Evolutionary conservation across 2,113 vertebrate genomes (phyloP).

Genomic region (Alligator mississippiensis): DNA sequence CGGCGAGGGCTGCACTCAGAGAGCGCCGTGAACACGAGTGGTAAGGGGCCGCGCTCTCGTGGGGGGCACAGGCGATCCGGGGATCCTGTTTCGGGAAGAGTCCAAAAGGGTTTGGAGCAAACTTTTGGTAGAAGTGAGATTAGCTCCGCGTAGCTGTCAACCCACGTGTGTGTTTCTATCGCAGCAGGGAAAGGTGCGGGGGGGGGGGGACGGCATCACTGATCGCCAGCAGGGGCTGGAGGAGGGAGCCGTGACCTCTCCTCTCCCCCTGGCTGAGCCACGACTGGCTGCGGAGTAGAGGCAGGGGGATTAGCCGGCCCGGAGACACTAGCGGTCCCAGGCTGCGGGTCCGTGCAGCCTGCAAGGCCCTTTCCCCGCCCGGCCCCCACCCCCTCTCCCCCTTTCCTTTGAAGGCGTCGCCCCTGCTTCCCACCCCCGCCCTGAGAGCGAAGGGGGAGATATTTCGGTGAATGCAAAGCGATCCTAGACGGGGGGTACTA

Average conservation of each 20-base stretch:
- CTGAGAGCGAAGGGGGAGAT: constrained; percentile 38
- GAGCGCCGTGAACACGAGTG: no score
- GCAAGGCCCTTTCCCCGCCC: neutral
- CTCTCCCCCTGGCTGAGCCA: neutral
- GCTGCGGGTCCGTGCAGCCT: neutral
- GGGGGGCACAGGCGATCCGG: no score
- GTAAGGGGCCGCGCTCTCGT: no score
- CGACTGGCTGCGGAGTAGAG: neutral
- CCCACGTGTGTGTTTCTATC: neutral
- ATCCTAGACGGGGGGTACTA: constrained; percentile 72
- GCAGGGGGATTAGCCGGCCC: neutral
- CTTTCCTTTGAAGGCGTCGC: constrained; percentile 23
- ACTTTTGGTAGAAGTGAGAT: no score
- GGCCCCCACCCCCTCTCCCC: neutral
- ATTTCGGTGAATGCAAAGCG: constrained; percentile 65
- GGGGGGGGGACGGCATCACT: neutral
- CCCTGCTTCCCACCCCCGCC: constrained; percentile 37
- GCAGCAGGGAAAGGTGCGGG: constrained; percentile 47
- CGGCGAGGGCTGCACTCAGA: no score
- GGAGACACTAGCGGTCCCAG: neutral
- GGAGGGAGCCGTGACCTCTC: neutral
- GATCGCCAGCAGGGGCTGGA: neutral
- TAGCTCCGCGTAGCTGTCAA: no score
- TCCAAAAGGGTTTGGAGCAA: no score
- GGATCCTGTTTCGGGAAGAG: no score